Percentiles rank a stretch among this genome's conserved stretches.
Evolutionary conservation across 2,113 vertebrate species (phyloP).

Genomic region (Columba janthina): DNA sequence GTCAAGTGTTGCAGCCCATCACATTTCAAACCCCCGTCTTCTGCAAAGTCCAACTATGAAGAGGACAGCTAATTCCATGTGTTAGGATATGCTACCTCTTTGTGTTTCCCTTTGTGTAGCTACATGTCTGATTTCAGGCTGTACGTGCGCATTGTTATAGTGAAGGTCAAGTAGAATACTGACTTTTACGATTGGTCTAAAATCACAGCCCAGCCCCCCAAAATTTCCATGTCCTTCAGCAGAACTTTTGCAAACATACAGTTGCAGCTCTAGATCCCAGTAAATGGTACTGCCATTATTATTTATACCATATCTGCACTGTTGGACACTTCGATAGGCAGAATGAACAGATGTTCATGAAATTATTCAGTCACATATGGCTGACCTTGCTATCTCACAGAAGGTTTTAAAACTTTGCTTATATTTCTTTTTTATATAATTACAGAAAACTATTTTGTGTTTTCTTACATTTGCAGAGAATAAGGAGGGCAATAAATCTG

Average conservation of each 20-base stretch:
- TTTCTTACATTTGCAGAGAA: neutral
- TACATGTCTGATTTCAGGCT: neutral
- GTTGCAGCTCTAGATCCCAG: neutral
- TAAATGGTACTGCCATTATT: neutral
- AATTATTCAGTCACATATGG: neutral
- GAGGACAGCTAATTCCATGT: neutral
- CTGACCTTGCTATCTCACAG: conserved; percentile 1
- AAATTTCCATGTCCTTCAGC: neutral
- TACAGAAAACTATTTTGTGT: neutral
- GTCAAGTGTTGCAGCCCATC: neutral
- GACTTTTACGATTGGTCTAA: neutral
- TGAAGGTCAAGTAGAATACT: neutral
- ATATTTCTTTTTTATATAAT: conserved; percentile 21
- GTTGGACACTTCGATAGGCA: neutral
- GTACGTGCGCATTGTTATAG: neutral
- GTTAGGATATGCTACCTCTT: neutral
- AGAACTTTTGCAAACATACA: neutral
- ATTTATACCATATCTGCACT: neutral
- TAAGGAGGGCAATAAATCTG: conserved; percentile 8
- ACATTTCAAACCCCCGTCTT: neutral
- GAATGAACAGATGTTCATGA: conserved; percentile 1
- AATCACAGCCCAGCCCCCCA: neutral
- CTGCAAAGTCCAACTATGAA: neutral
- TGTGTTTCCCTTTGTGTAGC: neutral
- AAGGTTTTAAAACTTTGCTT: conserved; percentile 1